Evolutionary conservation across 2,113 vertebrate genomes (phyloP).

Genomic region (Melanerpes formicivorus): DNA sequence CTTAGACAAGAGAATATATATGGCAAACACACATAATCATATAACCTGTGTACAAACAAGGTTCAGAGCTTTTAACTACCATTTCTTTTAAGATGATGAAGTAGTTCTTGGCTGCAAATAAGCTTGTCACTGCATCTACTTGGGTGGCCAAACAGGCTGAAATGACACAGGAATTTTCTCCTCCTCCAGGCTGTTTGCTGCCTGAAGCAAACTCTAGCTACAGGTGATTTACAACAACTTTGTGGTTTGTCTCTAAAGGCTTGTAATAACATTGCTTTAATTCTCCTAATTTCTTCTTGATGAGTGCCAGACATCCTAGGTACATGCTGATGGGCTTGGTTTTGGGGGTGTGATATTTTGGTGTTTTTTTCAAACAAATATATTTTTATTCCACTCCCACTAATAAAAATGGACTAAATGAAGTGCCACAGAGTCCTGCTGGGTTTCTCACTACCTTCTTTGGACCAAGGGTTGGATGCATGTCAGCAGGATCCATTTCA

Average conservation of each 20-base stretch:
- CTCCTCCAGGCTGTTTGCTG: neutral
- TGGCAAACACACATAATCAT: neutral
- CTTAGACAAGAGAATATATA: neutral
- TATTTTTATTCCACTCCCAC: neutral
- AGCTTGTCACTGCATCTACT: neutral
- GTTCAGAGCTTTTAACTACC: accelerated
- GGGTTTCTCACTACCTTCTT: neutral
- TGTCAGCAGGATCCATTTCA: neutral
- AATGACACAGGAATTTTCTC: neutral
- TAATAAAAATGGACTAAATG: neutral
- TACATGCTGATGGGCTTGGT: neutral
- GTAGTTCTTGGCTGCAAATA: neutral
- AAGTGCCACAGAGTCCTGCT: neutral
- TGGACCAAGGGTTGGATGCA: neutral
- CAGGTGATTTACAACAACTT: neutral
- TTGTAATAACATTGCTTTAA: neutral
- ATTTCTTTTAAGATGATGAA: neutral
- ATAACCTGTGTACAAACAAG: neutral
- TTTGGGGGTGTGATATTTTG: neutral
- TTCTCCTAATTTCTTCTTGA: neutral
- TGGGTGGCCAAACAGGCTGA: neutral
- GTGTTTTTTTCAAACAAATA: neutral
- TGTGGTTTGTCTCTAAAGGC: neutral
- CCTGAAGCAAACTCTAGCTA: neutral
- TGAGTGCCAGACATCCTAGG: neutral